These are phyloP conservation scores for Agrochola circellaris DNA, from an alignment of 2,888 invertebrate species.

Conservation along the genomic window DNA sequence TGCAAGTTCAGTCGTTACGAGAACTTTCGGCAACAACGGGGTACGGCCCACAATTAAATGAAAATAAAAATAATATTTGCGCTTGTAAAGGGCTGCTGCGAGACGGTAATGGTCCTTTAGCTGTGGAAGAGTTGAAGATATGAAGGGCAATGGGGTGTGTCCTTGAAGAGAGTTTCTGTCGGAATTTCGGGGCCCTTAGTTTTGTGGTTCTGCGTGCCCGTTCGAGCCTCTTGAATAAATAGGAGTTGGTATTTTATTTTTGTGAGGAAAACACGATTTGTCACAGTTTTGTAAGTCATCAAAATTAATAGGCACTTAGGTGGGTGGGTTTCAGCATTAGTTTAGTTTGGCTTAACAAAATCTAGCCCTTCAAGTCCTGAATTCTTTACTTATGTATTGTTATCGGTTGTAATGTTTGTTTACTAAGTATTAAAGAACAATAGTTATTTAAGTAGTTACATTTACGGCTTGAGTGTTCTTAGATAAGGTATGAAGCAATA, in stretches of 20 bases:
- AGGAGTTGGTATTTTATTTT: slow-evolving; percentile 30
- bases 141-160: slow-evolving; percentile 24
- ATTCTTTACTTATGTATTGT: background rate
- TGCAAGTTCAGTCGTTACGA: slow-evolving; percentile 53
- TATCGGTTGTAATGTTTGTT: background rate
- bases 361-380: background rate
- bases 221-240: slow-evolving; percentile 25
- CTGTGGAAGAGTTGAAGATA: slow-evolving; percentile 47
- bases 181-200: slow-evolving; percentile 23
- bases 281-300: slow-evolving; percentile 16
- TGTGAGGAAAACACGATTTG: slow-evolving; percentile 12
- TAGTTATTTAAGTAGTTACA: background rate
- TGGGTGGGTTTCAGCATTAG: background rate
- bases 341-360: slow-evolving; percentile 8
- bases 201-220: slow-evolving; percentile 23
- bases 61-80: slow-evolving; percentile 61
- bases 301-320: slow-evolving; percentile 20
- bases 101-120: slow-evolving; percentile 34
- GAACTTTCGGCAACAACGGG: slow-evolving; percentile 47
- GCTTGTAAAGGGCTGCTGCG: slow-evolving; percentile 42
- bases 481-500: background rate
- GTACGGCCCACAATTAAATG: slow-evolving; percentile 49
- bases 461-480: background rate
- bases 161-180: slow-evolving; percentile 25
- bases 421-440: background rate